Evolutionary conservation across 2,888 invertebrate genomes (phyloP), one percentile per base, ranked within the genome.

Genomic region (Candidula unifasciata): DNA sequence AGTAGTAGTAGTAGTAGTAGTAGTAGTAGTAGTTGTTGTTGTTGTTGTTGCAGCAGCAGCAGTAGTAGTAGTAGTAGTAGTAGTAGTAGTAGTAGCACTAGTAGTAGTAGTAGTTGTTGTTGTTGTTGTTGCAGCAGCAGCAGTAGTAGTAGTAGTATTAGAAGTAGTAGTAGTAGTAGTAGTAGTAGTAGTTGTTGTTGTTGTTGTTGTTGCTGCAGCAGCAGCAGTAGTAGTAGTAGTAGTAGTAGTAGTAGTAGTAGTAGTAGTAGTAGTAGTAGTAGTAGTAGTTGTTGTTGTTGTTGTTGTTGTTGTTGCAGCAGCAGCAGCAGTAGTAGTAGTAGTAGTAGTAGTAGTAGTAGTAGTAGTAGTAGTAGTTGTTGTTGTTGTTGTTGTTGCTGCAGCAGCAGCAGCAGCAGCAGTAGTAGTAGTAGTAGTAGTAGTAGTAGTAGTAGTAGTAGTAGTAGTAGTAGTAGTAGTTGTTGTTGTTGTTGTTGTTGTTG

Each of bases 161-260:
- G n/a, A n/a, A 76, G 52, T 76, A 76, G n/a, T 37, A 76, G 60
- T 18, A 16, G 60, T 60, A 60, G 18, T 60, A 60, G 66, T 66
- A 66, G 66, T 66, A 66, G n/a, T 13, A 60, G 60, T 60, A 16
- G 60, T n/a, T 5, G 66, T 66, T 8, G 66, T 66, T 8, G 27
- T 66, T 27, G 21, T 54, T 24, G 18, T 77, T 54, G n/a, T 77
- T 18, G 77, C 13, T 54, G 54, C 21, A 66, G 66, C 16, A 77
- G 35, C 60, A 33, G 60, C 35, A 78, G 78, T 78, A 78, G 78
- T 78, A 60, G 57, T 33, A 37, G 60, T 66, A 79, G 79, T 66
- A 66, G 35, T 79, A 79, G 64, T 79, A 64, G 79, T 79, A 79
- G 79, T 79, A 66, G 3, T 35, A 79, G 64, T 35, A 79, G n/a